phyloP scores from a whole-genome alignment of 2,113 vertebrate species.

The Hydrochoerus hydrochaeris region DNA sequence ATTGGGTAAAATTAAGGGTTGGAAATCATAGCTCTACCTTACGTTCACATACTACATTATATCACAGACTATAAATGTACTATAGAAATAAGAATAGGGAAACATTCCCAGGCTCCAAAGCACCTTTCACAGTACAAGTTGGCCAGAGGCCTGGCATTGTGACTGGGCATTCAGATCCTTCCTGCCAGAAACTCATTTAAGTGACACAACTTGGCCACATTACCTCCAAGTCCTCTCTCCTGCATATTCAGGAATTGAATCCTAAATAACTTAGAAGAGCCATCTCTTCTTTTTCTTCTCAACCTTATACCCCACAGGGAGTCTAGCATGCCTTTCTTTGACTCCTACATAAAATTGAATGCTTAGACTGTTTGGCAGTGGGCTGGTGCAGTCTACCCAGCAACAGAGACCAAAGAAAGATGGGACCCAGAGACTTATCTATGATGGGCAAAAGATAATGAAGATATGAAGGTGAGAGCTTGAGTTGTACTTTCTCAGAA shows the following conservation, averaged over 20 bases:
- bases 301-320: neutral
- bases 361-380: neutral
- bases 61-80: neutral
- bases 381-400: neutral
- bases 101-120: neutral
- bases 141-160: neutral
- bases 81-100: neutral
- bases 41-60: neutral
- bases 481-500: neutral
- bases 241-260: neutral
- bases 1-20: neutral
- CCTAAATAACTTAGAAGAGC: neutral
- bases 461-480: neutral
- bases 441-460: neutral
- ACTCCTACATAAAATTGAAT: neutral
- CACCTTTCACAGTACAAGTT: too few relatives aligned
- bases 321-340: neutral
- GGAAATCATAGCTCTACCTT: conserved; percentile 2
- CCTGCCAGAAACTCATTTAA: neutral
- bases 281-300: neutral
- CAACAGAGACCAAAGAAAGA: neutral
- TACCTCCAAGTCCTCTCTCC: neutral
- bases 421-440: neutral
- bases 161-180: neutral
- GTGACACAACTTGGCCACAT: neutral